Conservation (phyloP, 2,888 invertebrate genomes). For the Epirrita christyi region DNA sequence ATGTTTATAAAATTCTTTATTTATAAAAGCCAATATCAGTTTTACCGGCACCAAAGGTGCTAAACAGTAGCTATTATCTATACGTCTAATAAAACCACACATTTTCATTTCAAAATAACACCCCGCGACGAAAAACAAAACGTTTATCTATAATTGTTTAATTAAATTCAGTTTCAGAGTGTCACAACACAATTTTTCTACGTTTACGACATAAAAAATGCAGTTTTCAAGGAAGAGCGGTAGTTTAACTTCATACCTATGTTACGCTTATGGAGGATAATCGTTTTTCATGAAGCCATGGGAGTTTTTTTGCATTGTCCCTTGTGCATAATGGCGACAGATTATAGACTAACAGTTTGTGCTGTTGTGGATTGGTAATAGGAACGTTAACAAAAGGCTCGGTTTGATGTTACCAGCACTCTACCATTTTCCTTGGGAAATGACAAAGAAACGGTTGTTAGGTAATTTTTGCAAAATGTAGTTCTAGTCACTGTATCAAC, state of each 20-base stretch:
- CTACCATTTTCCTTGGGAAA: constrained; percentile 64
- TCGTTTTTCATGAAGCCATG: constrained; percentile 64
- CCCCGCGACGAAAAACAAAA: constrained; percentile 36
- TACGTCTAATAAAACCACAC: constrained; percentile 14
- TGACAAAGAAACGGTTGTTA: constrained; percentile 56
- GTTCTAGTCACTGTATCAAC: constrained; percentile 19
- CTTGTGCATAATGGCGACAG: constrained; percentile 67
- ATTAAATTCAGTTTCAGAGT: constrained; percentile 42
- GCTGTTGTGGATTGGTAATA: constrained; percentile 68
- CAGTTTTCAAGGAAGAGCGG: constrained; percentile 41
- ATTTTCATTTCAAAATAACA: constrained; percentile 34
- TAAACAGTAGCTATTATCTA: constrained; percentile 28
- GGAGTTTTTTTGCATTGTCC: constrained; percentile 73
- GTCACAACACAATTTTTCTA: constrained; percentile 42
- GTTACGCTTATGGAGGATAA: constrained; percentile 56
- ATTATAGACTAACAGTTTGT: constrained; percentile 58
- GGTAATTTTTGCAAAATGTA: constrained; percentile 46
- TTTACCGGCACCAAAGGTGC: constrained; percentile 25
- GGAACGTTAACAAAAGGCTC: constrained; percentile 70
- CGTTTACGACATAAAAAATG: constrained; percentile 51
- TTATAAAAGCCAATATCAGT: constrained; percentile 8
- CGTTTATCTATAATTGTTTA: constrained; percentile 35
- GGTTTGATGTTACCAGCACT: constrained; percentile 51
- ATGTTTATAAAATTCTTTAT: neutral
- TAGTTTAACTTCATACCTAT: constrained; percentile 35